Evolutionary conservation across 2,113 vertebrate species (phyloP), one percentile per base, ranked within the genome.

Genomic region (Mobula birostris): DNA sequence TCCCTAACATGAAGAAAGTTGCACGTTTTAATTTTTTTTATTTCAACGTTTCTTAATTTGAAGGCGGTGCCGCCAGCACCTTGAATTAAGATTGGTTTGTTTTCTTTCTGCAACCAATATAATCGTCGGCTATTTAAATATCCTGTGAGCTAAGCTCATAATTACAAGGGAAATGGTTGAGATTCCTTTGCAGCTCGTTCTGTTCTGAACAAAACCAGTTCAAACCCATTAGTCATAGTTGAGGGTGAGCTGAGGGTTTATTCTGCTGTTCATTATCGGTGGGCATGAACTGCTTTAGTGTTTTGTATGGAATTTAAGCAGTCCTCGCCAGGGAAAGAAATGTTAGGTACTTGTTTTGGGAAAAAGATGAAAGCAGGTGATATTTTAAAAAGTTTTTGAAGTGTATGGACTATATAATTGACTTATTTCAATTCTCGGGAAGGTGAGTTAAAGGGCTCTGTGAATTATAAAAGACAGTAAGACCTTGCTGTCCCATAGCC

Each of bases 151-250:
- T 68, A 90, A 90, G 61, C 61, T 68, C 58, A 5, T 90, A 63
- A 90, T 90, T 90, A 66, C 12, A 90, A 61, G 32, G 85, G 85
- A 90, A 90, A 90, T 90, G 85, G 61, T 32, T 90, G 85, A 90
- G 85, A 90, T 90, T 90, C 85, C 85, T 90, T 2, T 66, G 85
- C 29, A 17, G 85, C 58, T 90, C 77, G 36, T 90, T 90, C 61
- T 88, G 36, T 90, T 90, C 61, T 88, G 61, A 66, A 66, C 61
- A 66, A 36, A 36, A 66, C 85, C 61, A 66, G 85, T 88, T 88
- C 85, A 90, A 90, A 90, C 61, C 85, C 85, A 68, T 90, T 68
- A 90, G 61, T 32, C 85, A 90, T 27, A 36, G 85, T 7, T 15
- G 14, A 32, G n/a, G 61, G 85, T 32, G n/a, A 36, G 61, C 61